phyloP scores from a whole-genome alignment of 1,140 invertebrate species.

The Battus philenor region DNA sequence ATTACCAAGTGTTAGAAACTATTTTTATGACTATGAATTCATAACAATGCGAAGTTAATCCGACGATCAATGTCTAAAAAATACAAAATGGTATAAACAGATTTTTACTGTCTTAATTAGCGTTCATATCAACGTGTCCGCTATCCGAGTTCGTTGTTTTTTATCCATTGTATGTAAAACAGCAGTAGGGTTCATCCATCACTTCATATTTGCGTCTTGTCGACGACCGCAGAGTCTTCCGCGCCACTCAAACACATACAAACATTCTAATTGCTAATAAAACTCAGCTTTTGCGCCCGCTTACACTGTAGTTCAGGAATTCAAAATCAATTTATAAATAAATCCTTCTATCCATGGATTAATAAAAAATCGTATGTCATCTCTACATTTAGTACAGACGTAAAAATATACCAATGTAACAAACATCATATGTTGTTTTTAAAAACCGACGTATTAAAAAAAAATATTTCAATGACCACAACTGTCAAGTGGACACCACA shows the following conservation, averaged over 20 bases:
- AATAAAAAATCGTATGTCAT: too few species aligned
- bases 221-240: constrained; percentile 24
- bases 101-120: constrained; percentile 60
- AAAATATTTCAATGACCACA: too few species aligned
- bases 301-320: too few species aligned
- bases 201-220: constrained; percentile 54
- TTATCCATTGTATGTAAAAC: constrained; percentile 67
- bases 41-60: constrained; percentile 22
- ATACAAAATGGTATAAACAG: constrained; percentile 41
- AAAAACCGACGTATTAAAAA: too few species aligned
- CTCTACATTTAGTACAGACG: too few species aligned
- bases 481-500: too few species aligned
- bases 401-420: too few species aligned
- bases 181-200: constrained; percentile 51
- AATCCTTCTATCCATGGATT: too few species aligned
- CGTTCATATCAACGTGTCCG: constrained; percentile 49
- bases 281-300: too few species aligned
- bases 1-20: too few species aligned
- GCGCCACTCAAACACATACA: constrained; percentile 31
- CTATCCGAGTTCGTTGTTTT: constrained; percentile 42
- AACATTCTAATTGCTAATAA: constrained; percentile 37
- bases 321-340: too few species aligned
- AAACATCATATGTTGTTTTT: too few species aligned
- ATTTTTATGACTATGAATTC: constrained; percentile 14
- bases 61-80: constrained; percentile 29